Evolutionary conservation across 2,888 invertebrate genomes (phyloP).

Genomic region (Lithodes maja): DNA sequence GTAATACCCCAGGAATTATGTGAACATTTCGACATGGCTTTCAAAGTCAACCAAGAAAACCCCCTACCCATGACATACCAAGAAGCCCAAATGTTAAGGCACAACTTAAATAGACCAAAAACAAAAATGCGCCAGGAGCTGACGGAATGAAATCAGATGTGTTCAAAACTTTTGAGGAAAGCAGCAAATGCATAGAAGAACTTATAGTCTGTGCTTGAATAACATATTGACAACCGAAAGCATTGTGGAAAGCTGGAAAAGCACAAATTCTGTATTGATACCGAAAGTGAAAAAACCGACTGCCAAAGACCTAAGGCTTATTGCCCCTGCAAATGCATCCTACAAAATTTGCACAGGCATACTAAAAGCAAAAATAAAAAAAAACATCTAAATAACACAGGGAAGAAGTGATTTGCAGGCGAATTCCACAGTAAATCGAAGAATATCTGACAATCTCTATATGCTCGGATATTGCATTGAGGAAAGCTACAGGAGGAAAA

Average conservation of each 20-base stretch:
- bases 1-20: neutral
- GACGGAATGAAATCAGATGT: neutral
- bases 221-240: neutral
- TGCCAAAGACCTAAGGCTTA: neutral
- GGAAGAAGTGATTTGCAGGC: neutral
- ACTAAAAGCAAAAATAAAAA: neutral
- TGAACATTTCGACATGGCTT: neutral
- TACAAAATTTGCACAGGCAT: neutral
- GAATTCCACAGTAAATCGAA: neutral
- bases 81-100: neutral
- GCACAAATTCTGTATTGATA: neutral
- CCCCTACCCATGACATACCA: neutral
- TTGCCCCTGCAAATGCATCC: neutral
- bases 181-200: neutral
- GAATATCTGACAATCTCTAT: neutral
- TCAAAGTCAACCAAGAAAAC: neutral
- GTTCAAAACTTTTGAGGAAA: neutral
- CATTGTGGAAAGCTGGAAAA: neutral
- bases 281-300: neutral
- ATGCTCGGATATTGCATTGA: neutral
- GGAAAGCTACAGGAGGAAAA: neutral
- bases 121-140: neutral
- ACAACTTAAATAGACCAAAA: neutral
- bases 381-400: neutral
- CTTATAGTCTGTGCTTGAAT: neutral